Evolutionary conservation across 2,888 invertebrate species (phyloP), one percentile per base, ranked within the genome.

Genomic region (Drosophila kambysellisi): DNA sequence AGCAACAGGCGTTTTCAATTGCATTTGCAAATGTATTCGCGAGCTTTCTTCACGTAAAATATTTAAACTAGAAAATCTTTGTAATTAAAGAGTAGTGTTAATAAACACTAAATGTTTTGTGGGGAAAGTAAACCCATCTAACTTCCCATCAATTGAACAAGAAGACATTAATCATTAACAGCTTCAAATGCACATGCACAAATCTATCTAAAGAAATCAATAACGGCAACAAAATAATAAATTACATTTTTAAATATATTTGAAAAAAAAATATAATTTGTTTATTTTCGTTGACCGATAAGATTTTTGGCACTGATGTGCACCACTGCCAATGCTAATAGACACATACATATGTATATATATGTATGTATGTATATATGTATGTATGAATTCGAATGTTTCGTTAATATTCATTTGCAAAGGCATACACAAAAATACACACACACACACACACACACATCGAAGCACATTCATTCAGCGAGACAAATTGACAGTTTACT

Each of bases 401-500:
- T 71, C 50, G 51, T 71, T 65, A 56, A 70, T 70, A 59, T 71
- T 72, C 37, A 51, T 61, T 62, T 39, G 62, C 70, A 63, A 51
- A 35, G 29, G 48, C 37, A 37, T 35, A 59, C 35, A 46, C 15
- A 33, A 20, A 32, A n/a, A 29, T 35, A 54, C 62, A 41, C n/a
- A 41, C n/a, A 41, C n/a, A 11, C 30, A 12, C 33, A 12, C 30
- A 68, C 35, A 41, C 25, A 46, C 41, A 48, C 29, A 29, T 7
- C 25, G 25, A 25, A 25, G 52, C 20, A 57, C 39, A 35, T 29
- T 25, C 46, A 59, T 33, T 57, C 43, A 63, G 74, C 43, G 54
- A 61, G 61, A 54, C 68, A 79, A 76, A 60, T 68, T 72, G 72
- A 53, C 65, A 67, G 64, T 73, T 76, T 61, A 61, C 61, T 78